Conservation (phyloP, 2,797 vertebrate genomes). For the Micrastur ruficollis region DNA sequence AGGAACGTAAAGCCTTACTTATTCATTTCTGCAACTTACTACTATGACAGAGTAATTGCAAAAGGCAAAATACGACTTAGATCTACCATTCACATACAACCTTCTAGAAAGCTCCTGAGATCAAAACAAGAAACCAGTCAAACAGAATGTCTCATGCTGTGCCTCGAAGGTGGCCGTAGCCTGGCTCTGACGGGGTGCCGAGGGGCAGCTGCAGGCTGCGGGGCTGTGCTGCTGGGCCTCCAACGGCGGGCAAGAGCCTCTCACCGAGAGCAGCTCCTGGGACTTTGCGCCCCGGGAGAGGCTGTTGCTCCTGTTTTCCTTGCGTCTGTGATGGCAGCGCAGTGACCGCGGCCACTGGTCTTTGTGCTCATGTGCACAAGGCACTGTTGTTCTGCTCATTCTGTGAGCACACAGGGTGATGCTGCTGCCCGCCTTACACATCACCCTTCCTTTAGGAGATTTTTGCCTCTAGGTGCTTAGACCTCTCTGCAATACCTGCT, state of each 20-base stretch:
- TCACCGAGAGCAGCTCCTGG: not conserved
- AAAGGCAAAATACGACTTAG: not conserved
- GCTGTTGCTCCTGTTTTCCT: not conserved
- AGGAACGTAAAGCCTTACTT: not conserved
- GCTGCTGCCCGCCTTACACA: not conserved
- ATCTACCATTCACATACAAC: not conserved
- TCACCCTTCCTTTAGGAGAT: not conserved
- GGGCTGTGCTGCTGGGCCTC: not conserved
- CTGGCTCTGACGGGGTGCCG: not conserved
- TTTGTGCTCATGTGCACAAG: no score
- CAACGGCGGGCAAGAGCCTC: not conserved
- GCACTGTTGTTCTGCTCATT: fast-evolving
- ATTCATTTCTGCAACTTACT: not conserved
- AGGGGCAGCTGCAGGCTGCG: not conserved
- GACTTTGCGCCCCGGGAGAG: not conserved
- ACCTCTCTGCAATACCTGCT: not conserved
- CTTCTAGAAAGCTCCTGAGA: not conserved
- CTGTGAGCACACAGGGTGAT: not conserved
- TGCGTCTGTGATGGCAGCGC: not conserved
- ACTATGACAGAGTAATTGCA: not conserved
- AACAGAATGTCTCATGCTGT: not conserved
- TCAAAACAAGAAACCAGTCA: not conserved
- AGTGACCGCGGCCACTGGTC: not conserved
- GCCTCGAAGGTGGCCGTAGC: not conserved
- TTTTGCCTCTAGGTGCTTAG: not conserved